Evolutionary conservation across 2,797 vertebrate genomes (phyloP), one percentile per base, ranked within the genome.

Genomic region (Diplodus puntazzo): DNA sequence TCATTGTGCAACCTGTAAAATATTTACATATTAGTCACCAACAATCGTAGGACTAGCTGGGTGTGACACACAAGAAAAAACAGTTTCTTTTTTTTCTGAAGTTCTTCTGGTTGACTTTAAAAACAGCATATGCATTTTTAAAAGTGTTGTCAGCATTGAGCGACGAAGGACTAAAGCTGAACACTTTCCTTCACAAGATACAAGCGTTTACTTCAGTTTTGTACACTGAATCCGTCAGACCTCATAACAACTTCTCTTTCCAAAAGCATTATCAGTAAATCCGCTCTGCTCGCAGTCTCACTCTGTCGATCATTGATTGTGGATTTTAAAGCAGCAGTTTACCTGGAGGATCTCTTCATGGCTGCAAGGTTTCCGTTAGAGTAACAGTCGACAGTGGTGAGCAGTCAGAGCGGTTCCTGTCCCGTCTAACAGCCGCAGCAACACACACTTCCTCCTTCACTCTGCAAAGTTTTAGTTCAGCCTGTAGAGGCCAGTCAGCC

Each of bases 271-370:
- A 53, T 9, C 34, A 49, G 42, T 75, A 72, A 59, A 54, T 13
- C 21, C 59, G 50, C 20, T 55, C 2, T 34, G 42, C 45, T 57
- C 9, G 64, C 25, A 58, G 5, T 34, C 65, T 64, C 17, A 21
- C 12, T 14, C 59, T 27, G 66, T 49, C 9, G 20, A 21, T 49
- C 46, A 48, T 8, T 65, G 9, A 66, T 2, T 21, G 25, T 17
- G 2, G 1, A 0, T 5, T 25, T 2, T 39, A 45, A 81, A 83
- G 39, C 4, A 20, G 1, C n/a, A 0, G 13, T 52, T 95, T 95
- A 96, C 95, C 95, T 95, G 82, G 82, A 46, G 0, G 95, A 93
- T 77, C 21, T 94, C 92, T 95, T 95, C 95, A 96, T 96, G 88
- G 76, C 81, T 80, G 81, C 66, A 4, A 39, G 42, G 3, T 79